Conservation (phyloP, 2,797 vertebrate genomes). For the Crossoptilon crossoptilon region DNA sequence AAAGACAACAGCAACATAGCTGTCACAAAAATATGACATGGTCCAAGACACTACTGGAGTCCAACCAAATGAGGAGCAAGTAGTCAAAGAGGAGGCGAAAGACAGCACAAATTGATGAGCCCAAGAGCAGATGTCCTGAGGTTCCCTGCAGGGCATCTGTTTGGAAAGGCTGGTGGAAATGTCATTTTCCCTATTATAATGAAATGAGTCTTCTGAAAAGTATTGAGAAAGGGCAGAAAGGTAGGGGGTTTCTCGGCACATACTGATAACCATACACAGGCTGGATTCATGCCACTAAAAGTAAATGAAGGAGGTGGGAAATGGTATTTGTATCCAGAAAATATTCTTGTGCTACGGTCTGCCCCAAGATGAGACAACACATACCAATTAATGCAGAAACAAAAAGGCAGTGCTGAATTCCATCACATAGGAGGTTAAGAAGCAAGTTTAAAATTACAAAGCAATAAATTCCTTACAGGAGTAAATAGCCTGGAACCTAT, state of each 20-base stretch:
- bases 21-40: neutral
- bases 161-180: slow-evolving; percentile 17
- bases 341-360: neutral
- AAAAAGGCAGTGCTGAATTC: neutral
- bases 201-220: neutral
- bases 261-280: accelerated
- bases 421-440: accelerated
- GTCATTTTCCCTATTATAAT: slow-evolving; percentile 9
- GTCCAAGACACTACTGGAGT: neutral
- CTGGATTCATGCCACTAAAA: neutral
- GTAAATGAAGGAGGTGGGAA: neutral
- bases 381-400: accelerated
- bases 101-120: neutral
- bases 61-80: neutral
- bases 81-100: neutral
- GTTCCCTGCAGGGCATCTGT: slow-evolving; percentile 27
- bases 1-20: neutral
- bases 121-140: neutral
- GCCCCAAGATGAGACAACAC: accelerated
- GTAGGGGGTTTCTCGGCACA: neutral
- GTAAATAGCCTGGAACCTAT: neutral
- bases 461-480: neutral
- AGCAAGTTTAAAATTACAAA: neutral
- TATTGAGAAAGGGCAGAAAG: neutral
- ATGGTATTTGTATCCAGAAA: neutral